Conservation (phyloP, 2,797 vertebrate species). For the Morus bassanus region DNA sequence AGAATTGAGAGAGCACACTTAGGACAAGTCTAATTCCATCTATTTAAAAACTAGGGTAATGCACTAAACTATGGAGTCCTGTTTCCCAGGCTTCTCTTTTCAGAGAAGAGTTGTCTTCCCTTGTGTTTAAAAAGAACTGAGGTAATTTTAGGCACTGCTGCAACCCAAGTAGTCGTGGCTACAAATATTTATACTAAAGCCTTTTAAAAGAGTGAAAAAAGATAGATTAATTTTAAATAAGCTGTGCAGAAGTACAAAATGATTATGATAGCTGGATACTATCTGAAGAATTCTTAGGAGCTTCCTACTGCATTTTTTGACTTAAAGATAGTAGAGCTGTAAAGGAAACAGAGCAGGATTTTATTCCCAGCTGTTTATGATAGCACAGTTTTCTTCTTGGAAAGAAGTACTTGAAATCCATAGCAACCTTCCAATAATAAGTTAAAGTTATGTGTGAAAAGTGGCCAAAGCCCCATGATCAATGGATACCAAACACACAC, state of each 20-base stretch:
- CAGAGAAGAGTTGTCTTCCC: background rate
- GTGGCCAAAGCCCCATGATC: background rate
- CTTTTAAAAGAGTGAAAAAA: constrained; percentile 41
- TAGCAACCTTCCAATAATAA: background rate
- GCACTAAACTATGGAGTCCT: background rate
- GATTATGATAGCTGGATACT: background rate
- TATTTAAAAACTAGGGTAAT: background rate
- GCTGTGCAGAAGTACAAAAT: background rate
- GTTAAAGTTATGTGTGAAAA: constrained; percentile 3
- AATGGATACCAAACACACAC: background rate
- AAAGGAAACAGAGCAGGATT: background rate
- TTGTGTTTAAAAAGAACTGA: background rate
- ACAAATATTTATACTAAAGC: constrained; percentile 49
- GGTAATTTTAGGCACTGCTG: constrained; percentile 1
- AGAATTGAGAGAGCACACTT: background rate
- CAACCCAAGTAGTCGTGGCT: background rate
- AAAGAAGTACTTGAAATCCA: constrained; percentile 29
- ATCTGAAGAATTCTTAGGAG: background rate
- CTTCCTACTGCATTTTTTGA: background rate
- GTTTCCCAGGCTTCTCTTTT: background rate
- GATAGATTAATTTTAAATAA: constrained; percentile 9
- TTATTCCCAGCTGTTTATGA: constrained; percentile 17
- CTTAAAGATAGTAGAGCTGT: background rate
- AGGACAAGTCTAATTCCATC: background rate
- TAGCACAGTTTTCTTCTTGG: background rate